Evolutionary conservation across 2,888 invertebrate species (phyloP), one percentile per base, ranked within the genome.

Genomic region (Smittia sp.): DNA sequence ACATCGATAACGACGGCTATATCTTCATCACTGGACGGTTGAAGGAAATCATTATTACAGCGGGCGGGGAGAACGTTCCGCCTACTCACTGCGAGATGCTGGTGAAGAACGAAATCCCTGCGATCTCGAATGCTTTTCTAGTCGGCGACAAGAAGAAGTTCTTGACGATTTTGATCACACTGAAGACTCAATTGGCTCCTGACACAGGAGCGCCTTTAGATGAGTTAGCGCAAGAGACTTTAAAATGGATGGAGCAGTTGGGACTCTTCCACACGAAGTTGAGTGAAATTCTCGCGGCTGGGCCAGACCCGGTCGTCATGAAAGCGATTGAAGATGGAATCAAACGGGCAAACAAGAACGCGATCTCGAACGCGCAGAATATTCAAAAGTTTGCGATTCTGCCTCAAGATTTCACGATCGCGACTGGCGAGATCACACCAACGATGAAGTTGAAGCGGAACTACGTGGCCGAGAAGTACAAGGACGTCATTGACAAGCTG

Each of bases 51-150:
- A 84, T 96, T 66, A 96, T 96, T 77, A 96, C 96, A 1, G 95
- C 96, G 62, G 96, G 96, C 27, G 96, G 96, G 41, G 96, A 96
- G 84, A 96, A 96, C 81, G 86, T 94, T 78, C 88, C 96, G 3
- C 96, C 96, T 0, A 89, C 94, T 20, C 87, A 90, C 32, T 93
- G 96, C 77, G 96, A 96, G 82, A 91, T 95, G 78, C 81, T 85
- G 63, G 86, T 96, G 20, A 90, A 91, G 79, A 83, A 87, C 4
- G 90, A 92, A 79, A 82, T 96, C 63, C 88, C 91, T 15, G 86
- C 87, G 75, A 81, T 96, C 22, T 92, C 92, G 76, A 90, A 94
- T 82, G 93, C 90, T 1, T 89, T 96, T 80, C 85, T 96, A 41
- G 87, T 96, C 76, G 96, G 96, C 1, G 96, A 96, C 81, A 86